Evolutionary conservation across 30 jellyfish, hydroid and myxozoan genomes (phyloP).

Genomic region (Aurelia sp.): DNA sequence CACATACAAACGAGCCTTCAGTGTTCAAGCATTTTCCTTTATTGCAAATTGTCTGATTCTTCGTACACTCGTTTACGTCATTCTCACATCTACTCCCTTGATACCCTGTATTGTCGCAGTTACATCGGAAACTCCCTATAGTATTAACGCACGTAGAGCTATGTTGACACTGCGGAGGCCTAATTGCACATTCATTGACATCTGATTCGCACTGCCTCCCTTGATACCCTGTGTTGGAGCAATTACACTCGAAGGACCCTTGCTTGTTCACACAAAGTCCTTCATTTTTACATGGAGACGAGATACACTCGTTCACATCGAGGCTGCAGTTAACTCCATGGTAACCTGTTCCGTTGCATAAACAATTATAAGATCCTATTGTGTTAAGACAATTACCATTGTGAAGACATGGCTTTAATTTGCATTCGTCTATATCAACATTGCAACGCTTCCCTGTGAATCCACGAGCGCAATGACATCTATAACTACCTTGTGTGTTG

Average conservation of each 20-base stretch:
- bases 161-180: conserved; percentile 49
- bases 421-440: conserved; percentile 62
- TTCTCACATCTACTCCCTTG: conserved; percentile 65
- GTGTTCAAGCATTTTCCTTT: conserved; percentile 32
- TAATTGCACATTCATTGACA: conserved; percentile 60
- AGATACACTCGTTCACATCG: conserved; percentile 65
- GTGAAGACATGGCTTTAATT: conserved; percentile 37
- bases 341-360: conserved; percentile 67
- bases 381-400: conserved; percentile 51
- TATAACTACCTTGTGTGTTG: conserved; percentile 38
- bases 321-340: conserved; percentile 39
- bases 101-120: conserved; percentile 59
- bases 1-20: conserved; percentile 51
- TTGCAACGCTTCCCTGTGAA: conserved; percentile 53
- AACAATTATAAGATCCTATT: conserved; percentile 63
- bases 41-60: conserved; percentile 11
- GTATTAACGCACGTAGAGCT: conserved; percentile 62
- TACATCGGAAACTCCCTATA: conserved; percentile 37
- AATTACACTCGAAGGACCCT: conserved; percentile 71
- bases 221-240: conserved; percentile 61
- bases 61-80: conserved; percentile 66
- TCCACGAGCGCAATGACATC: conserved; percentile 65
- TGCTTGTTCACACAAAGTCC: conserved; percentile 52
- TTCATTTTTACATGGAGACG: conserved; percentile 44
- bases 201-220: conserved; percentile 65